Evolutionary conservation across 1,140 invertebrate species (phyloP).

Genomic region (Drosophila nigromelanica): DNA sequence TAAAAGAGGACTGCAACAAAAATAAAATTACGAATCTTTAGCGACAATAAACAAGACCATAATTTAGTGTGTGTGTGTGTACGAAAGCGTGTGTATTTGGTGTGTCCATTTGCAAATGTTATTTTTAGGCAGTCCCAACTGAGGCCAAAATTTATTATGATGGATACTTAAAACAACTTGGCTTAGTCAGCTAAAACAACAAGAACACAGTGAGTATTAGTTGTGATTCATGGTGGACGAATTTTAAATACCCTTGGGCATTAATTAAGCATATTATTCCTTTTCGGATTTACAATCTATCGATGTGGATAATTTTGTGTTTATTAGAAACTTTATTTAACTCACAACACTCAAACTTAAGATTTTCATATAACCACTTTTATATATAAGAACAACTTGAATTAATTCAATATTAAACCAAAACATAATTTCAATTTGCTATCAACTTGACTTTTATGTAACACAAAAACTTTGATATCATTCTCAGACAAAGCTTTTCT

Average conservation of each 20-base stretch:
- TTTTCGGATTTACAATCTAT: neutral
- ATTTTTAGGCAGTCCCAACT: conserved; percentile 17
- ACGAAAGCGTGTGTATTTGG: neutral
- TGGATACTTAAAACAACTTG: conserved; percentile 37
- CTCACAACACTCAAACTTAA: too few relatives aligned
- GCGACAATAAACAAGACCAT: conserved; percentile 12
- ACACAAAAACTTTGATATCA: conserved; percentile 4
- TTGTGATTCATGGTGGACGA: too few relatives aligned
- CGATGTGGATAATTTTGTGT: too few relatives aligned
- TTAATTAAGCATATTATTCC: neutral
- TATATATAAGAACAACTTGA: too few relatives aligned
- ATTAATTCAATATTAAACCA: too few relatives aligned
- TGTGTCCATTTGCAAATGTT: conserved; percentile 30
- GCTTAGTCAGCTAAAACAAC: conserved; percentile 2
- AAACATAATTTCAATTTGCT: neutral
- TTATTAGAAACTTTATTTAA: too few relatives aligned
- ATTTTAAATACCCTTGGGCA: too few relatives aligned
- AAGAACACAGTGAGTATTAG: conserved; percentile 7
- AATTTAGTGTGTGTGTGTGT: conserved; percentile 23
- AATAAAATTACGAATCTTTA: conserved; percentile 5
- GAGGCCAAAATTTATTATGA: conserved; percentile 34
- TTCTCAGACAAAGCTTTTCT: neutral
- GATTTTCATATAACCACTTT: too few relatives aligned
- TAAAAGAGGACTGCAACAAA: conserved; percentile 22
- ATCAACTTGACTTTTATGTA: conserved; percentile 3